Conservation (phyloP, 1,140 invertebrate species). For the Diorhabda carinulata region DNA sequence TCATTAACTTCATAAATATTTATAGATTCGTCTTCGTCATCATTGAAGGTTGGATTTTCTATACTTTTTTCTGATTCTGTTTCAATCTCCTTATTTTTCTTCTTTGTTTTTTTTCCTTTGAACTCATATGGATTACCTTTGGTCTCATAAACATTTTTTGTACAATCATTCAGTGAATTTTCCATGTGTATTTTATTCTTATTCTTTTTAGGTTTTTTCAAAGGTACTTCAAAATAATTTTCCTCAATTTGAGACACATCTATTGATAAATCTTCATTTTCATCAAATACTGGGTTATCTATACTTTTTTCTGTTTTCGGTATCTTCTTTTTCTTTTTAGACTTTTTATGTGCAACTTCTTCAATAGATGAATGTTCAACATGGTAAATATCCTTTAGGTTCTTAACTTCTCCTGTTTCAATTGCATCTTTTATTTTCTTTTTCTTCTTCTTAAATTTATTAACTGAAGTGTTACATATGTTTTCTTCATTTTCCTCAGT, state of each 20-base stretch:
- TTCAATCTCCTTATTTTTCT: conserved; percentile 29
- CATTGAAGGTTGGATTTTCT: conserved; percentile 9
- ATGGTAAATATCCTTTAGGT: not conserved
- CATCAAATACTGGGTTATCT: conserved; percentile 24
- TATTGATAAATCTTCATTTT: conserved; percentile 5
- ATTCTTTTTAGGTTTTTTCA: conserved; percentile 22
- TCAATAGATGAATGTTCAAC: not conserved
- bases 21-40: conserved; percentile 48
- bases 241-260: conserved; percentile 10
- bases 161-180: no score
- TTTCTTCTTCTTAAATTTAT: conserved; percentile 27
- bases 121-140: not conserved
- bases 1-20: no score
- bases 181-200: conserved; percentile 19
- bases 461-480: conserved; percentile 15
- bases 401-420: conserved; percentile 1
- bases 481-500: conserved; percentile 13
- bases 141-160: no score
- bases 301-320: conserved; percentile 11
- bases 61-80: not conserved
- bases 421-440: conserved; percentile 15
- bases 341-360: conserved; percentile 12
- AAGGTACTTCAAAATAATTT: conserved; percentile 13
- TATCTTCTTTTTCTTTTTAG: conserved; percentile 20
- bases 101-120: conserved; percentile 19